Percentiles rank a stretch among this genome's conserved stretches.
Evolutionary conservation across 2,113 vertebrate species (phyloP).

Genomic region (Phylloscopus whistleri): DNA sequence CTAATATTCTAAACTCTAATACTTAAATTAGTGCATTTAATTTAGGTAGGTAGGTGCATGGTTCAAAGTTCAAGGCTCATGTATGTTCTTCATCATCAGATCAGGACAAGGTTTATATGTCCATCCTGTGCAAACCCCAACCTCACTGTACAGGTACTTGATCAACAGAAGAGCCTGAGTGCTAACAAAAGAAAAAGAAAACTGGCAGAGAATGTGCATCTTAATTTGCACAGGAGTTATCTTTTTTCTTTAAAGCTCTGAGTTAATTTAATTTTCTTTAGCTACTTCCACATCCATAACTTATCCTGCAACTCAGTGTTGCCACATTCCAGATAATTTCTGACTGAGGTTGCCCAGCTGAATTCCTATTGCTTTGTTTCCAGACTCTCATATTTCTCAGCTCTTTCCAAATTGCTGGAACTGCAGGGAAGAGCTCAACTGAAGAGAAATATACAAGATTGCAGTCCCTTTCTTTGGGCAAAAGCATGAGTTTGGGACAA

Average conservation of each 20-base stretch:
- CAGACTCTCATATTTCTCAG: constrained; percentile 44
- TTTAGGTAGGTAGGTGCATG: background rate
- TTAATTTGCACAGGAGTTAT: background rate
- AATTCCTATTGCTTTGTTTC: constrained; percentile 18
- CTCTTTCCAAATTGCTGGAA: background rate
- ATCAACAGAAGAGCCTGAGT: background rate
- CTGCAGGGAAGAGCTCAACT: background rate
- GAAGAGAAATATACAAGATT: background rate
- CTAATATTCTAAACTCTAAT: background rate
- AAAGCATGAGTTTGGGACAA: background rate
- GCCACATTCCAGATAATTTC: constrained; percentile 65
- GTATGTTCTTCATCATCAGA: background rate
- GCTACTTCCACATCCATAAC: constrained; percentile 24
- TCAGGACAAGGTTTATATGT: background rate
- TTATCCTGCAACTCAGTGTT: constrained; percentile 5
- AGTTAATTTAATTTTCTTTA: constrained; percentile 37
- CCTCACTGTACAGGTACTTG: background rate
- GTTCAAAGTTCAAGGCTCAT: background rate
- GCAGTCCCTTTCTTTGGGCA: background rate
- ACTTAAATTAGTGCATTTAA: background rate
- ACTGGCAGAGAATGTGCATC: background rate
- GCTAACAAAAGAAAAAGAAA: background rate
- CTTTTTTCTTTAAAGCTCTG: background rate
- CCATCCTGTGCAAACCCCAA: background rate
- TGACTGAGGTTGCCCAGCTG: constrained; percentile 17